Evolutionary conservation across 1,140 invertebrate species (phyloP).

Genomic region (Zelostemma sp.): DNA sequence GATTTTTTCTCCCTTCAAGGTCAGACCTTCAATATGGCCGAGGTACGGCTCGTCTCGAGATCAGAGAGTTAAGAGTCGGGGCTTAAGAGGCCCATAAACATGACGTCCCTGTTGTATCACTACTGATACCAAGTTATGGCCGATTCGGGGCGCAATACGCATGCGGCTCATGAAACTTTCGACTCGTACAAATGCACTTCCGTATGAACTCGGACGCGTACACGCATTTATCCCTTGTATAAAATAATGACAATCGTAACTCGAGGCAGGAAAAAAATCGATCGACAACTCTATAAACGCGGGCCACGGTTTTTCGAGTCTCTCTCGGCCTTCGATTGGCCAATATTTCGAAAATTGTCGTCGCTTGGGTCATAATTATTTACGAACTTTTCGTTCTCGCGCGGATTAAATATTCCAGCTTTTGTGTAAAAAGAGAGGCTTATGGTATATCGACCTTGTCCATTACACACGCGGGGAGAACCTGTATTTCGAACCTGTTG

Average conservation of each 20-base stretch:
- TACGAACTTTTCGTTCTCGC: too few relatives aligned
- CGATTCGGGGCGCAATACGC: slow-evolving; percentile 41
- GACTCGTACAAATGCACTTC: slow-evolving; percentile 37
- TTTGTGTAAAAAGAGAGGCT: neutral
- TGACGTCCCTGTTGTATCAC: slow-evolving; percentile 45
- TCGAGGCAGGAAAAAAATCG: neutral
- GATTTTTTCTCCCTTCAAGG: slow-evolving; percentile 68
- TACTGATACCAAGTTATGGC: slow-evolving; percentile 47
- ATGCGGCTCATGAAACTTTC: slow-evolving; percentile 36
- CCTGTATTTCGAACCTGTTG: neutral
- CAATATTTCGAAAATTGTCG: too few relatives aligned
- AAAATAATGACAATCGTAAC: slow-evolving; percentile 7
- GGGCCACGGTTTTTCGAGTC: too few relatives aligned
- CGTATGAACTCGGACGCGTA: slow-evolving; percentile 22
- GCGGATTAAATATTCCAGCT: too few relatives aligned
- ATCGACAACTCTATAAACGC: neutral
- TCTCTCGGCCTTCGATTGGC: too few relatives aligned
- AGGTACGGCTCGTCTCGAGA: slow-evolving; percentile 54
- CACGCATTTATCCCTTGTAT: neutral
- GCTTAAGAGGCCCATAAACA: slow-evolving; percentile 58
- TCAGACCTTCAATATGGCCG: slow-evolving; percentile 66
- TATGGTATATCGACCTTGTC: slow-evolving; percentile 3
- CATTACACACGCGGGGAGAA: neutral
- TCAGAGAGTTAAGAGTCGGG: slow-evolving; percentile 46
- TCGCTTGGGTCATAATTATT: too few relatives aligned